Conservation (phyloP, 2,888 invertebrate genomes). For the Caenorhabditis macrosperma region DNA sequence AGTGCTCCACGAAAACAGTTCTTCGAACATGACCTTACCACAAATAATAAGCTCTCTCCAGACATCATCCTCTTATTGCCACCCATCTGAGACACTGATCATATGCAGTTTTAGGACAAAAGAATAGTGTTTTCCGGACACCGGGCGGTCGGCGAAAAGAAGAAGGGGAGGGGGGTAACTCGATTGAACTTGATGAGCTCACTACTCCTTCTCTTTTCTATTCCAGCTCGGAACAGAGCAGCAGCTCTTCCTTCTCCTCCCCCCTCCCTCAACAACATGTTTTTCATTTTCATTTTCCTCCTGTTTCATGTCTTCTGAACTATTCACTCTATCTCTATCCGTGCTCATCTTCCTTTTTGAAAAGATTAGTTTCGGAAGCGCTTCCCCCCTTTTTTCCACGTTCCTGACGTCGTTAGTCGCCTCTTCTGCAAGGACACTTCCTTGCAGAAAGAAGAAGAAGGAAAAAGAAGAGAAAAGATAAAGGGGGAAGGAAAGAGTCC, state of each 20-base stretch:
- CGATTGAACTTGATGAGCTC: slow-evolving; percentile 16
- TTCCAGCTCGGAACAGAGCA: neutral
- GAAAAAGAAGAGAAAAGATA: neutral
- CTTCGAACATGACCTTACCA: too few species aligned
- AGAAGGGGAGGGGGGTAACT: too few species aligned
- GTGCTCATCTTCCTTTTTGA: neutral
- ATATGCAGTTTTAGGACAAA: neutral
- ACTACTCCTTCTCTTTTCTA: neutral
- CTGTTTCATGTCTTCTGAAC: slow-evolving; percentile 8
- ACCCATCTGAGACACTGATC: neutral
- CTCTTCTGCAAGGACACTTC: neutral
- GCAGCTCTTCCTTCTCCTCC: neutral
- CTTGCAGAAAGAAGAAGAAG: neutral
- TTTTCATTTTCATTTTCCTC: slow-evolving; percentile 10
- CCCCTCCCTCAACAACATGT: slow-evolving; percentile 18
- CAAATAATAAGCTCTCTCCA: too few species aligned
- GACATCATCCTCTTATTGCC: neutral
- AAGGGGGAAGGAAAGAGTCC: neutral
- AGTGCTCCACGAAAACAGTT: too few species aligned
- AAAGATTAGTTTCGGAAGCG: neutral
- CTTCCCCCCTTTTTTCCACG: neutral
- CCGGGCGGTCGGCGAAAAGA: neutral
- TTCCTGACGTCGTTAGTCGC: neutral
- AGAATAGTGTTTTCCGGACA: neutral
- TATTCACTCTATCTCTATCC: neutral